A percentile compares a stretch with the other conserved stretches of the same genome.
Evolutionary conservation across 2,113 vertebrate species (phyloP).

Genomic region (Australoheros scitulus): DNA sequence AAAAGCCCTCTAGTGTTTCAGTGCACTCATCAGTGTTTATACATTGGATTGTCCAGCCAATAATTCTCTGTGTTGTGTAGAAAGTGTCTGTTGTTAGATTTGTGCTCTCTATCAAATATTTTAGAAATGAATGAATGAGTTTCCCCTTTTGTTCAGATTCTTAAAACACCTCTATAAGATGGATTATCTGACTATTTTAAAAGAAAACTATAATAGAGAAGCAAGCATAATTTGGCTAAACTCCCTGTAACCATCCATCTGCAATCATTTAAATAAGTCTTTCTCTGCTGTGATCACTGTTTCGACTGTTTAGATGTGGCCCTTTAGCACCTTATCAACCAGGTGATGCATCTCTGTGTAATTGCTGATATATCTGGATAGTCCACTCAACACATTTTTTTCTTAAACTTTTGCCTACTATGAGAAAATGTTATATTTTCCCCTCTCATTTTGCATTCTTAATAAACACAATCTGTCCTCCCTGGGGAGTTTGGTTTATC

Average conservation of each 20-base stretch:
- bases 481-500: neutral
- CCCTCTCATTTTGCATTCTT: neutral
- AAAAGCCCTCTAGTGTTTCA: no score
- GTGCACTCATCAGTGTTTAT: no score
- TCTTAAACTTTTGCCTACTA: neutral
- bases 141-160: no score
- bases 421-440: neutral
- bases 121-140: no score
- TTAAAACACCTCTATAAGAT: no score
- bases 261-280: neutral
- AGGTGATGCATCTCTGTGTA: neutral
- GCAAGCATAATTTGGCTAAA: neutral
- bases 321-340: neutral
- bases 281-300: neutral
- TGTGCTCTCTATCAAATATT: no score
- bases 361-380: neutral
- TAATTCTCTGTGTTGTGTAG: no score
- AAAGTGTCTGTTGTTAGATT: no score
- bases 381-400: neutral
- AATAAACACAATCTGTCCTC: constrained; percentile 26
- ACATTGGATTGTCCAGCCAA: no score
- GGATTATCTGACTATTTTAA: no score
- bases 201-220: neutral
- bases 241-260: neutral
- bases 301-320: neutral